phyloP scores from a whole-genome alignment of 1,140 invertebrate genomes.

The Psilanteris sp. region DNA sequence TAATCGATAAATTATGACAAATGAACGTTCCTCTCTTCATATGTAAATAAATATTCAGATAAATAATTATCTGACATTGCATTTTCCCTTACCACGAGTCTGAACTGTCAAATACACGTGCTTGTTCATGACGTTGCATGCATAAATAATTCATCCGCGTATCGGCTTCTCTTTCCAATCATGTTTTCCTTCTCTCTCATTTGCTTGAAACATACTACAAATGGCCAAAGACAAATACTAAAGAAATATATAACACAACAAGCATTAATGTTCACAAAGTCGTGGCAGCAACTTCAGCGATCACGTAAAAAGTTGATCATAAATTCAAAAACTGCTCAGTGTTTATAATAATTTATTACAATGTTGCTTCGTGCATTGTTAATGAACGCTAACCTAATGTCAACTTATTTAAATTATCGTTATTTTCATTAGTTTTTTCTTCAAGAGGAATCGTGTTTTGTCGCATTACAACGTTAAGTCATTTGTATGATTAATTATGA shows the following conservation, averaged over 20 bases:
- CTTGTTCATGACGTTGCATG: constrained; percentile 49
- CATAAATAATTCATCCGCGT: constrained; percentile 58
- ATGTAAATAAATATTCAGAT: constrained; percentile 56
- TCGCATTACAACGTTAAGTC: constrained; percentile 5
- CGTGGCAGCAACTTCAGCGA: background rate
- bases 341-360: constrained; percentile 51
- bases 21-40: constrained; percentile 20
- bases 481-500: constrained; percentile 13
- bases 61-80: constrained; percentile 45
- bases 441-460: constrained; percentile 18
- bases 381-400: constrained; percentile 37
- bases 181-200: background rate
- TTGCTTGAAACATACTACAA: constrained; percentile 23
- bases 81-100: constrained; percentile 23
- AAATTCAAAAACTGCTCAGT: constrained; percentile 47
- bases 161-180: background rate
- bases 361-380: constrained; percentile 47
- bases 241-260: constrained; percentile 44
- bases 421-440: constrained; percentile 43
- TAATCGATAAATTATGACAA: constrained; percentile 55
- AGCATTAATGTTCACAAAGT: constrained; percentile 30
- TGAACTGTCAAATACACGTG: constrained; percentile 57
- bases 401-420: constrained; percentile 36
- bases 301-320: constrained; percentile 38
- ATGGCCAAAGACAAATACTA: constrained; percentile 31